These are phyloP conservation scores for Thera britannica DNA, from an alignment of 2,888 invertebrate species.

Conservation along the genomic window DNA sequence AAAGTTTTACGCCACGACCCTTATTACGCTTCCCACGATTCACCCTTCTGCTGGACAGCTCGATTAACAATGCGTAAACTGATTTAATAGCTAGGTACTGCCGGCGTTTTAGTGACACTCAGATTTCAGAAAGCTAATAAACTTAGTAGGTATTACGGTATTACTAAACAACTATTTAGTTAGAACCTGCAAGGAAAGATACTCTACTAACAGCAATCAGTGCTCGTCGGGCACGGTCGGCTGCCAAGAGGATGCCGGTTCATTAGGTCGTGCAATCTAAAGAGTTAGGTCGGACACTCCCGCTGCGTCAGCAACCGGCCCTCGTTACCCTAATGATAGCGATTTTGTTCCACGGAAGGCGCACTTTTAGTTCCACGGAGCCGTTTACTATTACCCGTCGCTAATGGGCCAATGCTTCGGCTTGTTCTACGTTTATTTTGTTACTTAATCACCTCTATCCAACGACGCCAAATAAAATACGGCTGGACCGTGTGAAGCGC, in stretches of 20 bases:
- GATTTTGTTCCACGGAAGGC: conserved; percentile 75
- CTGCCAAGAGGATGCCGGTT: conserved; percentile 69
- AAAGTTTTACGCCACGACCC: conserved; percentile 76
- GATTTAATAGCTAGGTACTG: conserved; percentile 59
- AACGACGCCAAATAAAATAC: conserved; percentile 46
- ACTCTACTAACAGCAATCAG: conserved; percentile 58
- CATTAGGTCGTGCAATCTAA: conserved; percentile 75
- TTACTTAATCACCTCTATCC: conserved; percentile 62
- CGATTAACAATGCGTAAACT: conserved; percentile 75
- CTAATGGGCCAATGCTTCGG: conserved; percentile 75
- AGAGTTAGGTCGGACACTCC: conserved; percentile 69
- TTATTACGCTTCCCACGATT: conserved; percentile 67
- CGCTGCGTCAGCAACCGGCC: conserved; percentile 74
- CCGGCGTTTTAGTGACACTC: conserved; percentile 32
- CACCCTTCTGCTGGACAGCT: conserved; percentile 63
- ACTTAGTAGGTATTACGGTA: conserved; percentile 24
- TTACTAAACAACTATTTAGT: conserved; percentile 31
- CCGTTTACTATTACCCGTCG: conserved; percentile 75
- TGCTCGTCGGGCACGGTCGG: conserved; percentile 48
- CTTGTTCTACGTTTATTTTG: conserved; percentile 67
- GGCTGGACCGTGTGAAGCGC: conserved; percentile 21
- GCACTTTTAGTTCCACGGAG: conserved; percentile 74
- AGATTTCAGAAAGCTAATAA: conserved; percentile 34
- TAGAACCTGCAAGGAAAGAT: conserved; percentile 51
- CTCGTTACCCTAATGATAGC: conserved; percentile 83